Percentiles rank a stretch among this genome's conserved stretches.
These are phyloP conservation scores for Eumeta japonica DNA, from an alignment of 1,140 invertebrate species.

Conservation along the genomic window DNA sequence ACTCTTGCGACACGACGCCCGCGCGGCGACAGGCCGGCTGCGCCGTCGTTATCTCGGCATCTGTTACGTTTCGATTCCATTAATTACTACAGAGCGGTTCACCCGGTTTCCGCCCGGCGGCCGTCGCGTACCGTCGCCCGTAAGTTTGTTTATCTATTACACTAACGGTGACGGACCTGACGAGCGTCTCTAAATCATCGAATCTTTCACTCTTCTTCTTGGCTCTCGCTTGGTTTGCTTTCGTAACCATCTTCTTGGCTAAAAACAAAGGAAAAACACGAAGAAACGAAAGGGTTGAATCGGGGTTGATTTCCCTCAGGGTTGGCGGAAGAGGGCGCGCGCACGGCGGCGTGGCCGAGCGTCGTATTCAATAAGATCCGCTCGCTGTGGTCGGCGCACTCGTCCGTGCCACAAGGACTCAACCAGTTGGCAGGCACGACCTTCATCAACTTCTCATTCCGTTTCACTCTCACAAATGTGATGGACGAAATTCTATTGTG, in stretches of 20 bases:
- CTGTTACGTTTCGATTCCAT: conserved; percentile 46
- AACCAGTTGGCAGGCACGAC: conserved; percentile 73
- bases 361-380: conserved; percentile 82
- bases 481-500: too few relatives aligned
- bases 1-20: conserved; percentile 43
- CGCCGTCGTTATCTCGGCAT: conserved; percentile 35
- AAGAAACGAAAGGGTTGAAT: too few relatives aligned
- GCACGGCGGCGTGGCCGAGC: conserved; percentile 67
- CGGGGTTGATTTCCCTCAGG: conserved; percentile 23
- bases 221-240: too few relatives aligned
- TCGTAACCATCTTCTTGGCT: too few relatives aligned
- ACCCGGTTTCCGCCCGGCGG: conserved; percentile 16
- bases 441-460: conserved; percentile 17
- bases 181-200: neutral
- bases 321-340: conserved; percentile 44
- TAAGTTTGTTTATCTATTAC: conserved; percentile 35
- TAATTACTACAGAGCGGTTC: conserved; percentile 43
- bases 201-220: conserved; percentile 1
- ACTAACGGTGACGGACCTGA: conserved; percentile 2
- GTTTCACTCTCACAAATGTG: too few relatives aligned
- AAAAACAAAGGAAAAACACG: too few relatives aligned
- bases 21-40: conserved; percentile 44
- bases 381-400: conserved; percentile 76
- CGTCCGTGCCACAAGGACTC: conserved; percentile 69
- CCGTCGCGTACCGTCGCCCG: too few relatives aligned